A percentile compares a stretch with the other conserved stretches of the same genome.
Conservation (phyloP, 2,113 vertebrate species). For the Ia io region DNA sequence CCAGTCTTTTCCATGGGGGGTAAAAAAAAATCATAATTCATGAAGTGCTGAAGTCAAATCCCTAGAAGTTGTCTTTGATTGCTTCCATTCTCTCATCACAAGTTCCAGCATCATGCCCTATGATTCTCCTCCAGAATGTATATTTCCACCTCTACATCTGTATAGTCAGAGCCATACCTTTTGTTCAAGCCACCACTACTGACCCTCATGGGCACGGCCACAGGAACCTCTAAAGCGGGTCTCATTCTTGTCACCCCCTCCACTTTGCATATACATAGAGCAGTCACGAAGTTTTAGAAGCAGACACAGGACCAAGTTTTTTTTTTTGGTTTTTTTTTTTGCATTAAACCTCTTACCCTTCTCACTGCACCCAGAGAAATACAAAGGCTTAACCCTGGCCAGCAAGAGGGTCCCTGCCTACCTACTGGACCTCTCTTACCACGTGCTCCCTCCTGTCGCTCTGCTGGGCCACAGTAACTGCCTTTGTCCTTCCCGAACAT, state of each 20-base stretch:
- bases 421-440: not conserved
- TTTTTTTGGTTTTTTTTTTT: not conserved
- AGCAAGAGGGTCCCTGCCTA: not conserved
- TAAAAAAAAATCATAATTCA: not conserved
- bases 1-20: not conserved
- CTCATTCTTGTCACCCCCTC: not conserved
- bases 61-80: not conserved
- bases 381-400: not conserved
- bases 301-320: fast-evolving
- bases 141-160: not conserved
- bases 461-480: not conserved
- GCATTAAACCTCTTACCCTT: not conserved
- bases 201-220: not conserved
- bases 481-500: not conserved
- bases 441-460: not conserved
- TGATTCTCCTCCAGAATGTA: not conserved
- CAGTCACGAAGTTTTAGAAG: not conserved
- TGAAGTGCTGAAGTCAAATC: not conserved
- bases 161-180: not conserved
- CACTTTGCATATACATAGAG: not conserved
- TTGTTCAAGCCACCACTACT: not conserved
- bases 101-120: not conserved
- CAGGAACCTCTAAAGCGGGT: not conserved
- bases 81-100: not conserved
- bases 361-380: not conserved